Base-by-base conservation (phyloP, 2,888 invertebrate genomes). In the Tetanocera ferruginea region DNA sequence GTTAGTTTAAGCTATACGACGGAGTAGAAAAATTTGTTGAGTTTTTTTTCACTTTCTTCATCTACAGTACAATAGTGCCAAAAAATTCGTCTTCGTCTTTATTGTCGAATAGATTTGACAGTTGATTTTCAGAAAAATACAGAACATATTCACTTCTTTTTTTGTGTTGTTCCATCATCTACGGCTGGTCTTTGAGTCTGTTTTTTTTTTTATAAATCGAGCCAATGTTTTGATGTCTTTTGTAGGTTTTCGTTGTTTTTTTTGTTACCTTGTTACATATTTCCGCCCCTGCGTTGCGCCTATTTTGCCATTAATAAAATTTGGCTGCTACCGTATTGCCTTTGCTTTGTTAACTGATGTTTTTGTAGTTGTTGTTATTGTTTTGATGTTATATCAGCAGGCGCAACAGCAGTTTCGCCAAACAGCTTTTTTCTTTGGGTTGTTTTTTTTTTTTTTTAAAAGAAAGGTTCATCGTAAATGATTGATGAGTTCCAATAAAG, bases 201-300 rank as follows among this genome's bases (percentile, higher is more conserved):
- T 31, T 28, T 70, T 31, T 66, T n/a, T n/a, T 37, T 60, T 25
- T 37, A 52, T n/a, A 2, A 3, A 19, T 34, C 31, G 34, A 57
- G 17, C 28, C 62, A n/a, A 49, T 64, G 49, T 64, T 74, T 49
- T 64, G 73, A 62, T 51, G 73, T 62, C 72, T 73, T 62, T 74
- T 74, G 73, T 62, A 25, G n/a, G 5, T 34, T 14, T 1, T 11
- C 43, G 43, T 11, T 69, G n/a, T 5, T 28, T 49, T 66, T 25
- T 75, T 37, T 55, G 25, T 25, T 23, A 67, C n/a, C 67, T 31
- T 66, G 67, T 37, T 75, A 67, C 66, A 75, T 25, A 67, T 75
- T 66, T 43, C 55, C 75, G 75, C 75, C 74, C 31, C 25, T 34
- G 51, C 62, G 17, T 64, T 70, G 70, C 52, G 70, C 70, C 51